Evolutionary conservation across 2,113 vertebrate species (phyloP), one percentile per base, ranked within the genome.

Genomic region (Eira barbara): DNA sequence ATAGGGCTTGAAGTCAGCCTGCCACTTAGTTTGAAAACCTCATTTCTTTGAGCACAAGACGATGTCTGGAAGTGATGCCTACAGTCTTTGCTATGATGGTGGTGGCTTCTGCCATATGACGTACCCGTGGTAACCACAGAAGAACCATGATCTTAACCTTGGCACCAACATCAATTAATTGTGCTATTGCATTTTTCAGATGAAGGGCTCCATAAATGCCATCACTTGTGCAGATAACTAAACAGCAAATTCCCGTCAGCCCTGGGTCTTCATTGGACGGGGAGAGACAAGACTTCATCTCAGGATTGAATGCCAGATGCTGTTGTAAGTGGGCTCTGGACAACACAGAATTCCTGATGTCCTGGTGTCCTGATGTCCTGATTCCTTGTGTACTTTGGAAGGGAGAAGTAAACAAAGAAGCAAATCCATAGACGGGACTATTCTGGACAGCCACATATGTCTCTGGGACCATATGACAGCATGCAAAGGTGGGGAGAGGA

Each of bases 311-410:
- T 6, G 4, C 21, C 47, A 74, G 45, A 25, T 4, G 25, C 31
- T 31, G 17, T 7, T 17, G 9, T 45, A 36, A 73, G 45, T 10
- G 57, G 65, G 4, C 13, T 23, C 8, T 13, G 42, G 6, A 20
- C 27, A 52, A 39, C 7, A 45, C 31, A 81, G 18, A 86, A 36
- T 23, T 14, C 25, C 39, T 91, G 23, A 10, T 42, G 15, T 87
- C 34, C 69, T 15, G 5, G 49, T 52, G 49, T 52, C 49, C 49
- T 49, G 49, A 15, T 49, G 49, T 49, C 49, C 49, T 52, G 47
- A 49, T 49, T 49, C 47, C 21, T 47, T 6, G 0, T 57, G 21
- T 10, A 73, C 7, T 1, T 9, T 31, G 36, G 4, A 65, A 42
- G 36, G 21, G 18, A 9, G 6, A 55, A 57, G 81, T 20, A 65